Conservation (phyloP, 2,888 invertebrate species). For the Dromius quadrimaculatus region DNA sequence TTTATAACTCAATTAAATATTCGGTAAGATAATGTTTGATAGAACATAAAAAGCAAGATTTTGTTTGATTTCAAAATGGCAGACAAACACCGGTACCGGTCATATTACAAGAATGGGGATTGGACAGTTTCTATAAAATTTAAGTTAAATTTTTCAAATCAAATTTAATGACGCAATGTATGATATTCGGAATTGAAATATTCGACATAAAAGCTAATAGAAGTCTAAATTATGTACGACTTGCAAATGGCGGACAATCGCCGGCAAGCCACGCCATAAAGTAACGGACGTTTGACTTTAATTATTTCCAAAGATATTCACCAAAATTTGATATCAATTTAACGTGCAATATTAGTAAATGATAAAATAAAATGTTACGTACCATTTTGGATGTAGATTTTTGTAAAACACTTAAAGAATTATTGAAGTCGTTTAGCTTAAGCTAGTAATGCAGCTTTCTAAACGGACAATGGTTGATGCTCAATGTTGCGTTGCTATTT, state of each 20-base stretch:
- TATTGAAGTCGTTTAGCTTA: slow-evolving; percentile 52
- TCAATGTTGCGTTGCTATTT: slow-evolving; percentile 69
- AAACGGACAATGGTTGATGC: slow-evolving; percentile 61
- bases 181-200: too few relatives aligned
- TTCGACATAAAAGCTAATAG: too few relatives aligned
- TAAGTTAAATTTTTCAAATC: too few relatives aligned
- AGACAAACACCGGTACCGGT: too few relatives aligned
- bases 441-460: slow-evolving; percentile 55
- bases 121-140: too few relatives aligned
- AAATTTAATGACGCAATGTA: too few relatives aligned
- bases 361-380: slow-evolving; percentile 44
- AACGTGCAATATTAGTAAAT: neutral
- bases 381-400: slow-evolving; percentile 56
- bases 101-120: too few relatives aligned
- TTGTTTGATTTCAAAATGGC: too few relatives aligned
- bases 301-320: slow-evolving; percentile 4
- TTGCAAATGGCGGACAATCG: slow-evolving; percentile 44
- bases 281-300: slow-evolving; percentile 39
- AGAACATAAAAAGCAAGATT: too few relatives aligned
- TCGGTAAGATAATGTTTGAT: too few relatives aligned
- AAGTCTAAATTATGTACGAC: neutral
- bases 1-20: too few relatives aligned
- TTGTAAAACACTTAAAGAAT: slow-evolving; percentile 44
- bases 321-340: slow-evolving; percentile 9
- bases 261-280: slow-evolving; percentile 40